Evolutionary conservation across 2,888 invertebrate species (phyloP), one percentile per base, ranked within the genome.

Genomic region (Dynastes maya): DNA sequence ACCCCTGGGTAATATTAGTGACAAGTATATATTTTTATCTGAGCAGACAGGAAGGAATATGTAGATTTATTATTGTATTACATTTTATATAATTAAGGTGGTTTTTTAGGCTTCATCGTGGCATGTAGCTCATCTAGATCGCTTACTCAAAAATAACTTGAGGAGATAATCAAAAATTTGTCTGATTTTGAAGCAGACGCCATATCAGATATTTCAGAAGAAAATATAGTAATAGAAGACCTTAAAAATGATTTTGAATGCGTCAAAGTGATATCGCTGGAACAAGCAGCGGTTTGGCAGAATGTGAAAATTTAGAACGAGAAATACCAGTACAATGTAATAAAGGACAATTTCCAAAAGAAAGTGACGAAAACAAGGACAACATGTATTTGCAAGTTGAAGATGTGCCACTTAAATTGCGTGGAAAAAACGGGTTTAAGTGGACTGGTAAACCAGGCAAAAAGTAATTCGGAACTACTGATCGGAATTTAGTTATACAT

Each of bases 351-450:
- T 29, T 32, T 64, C 37, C 64, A 32, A 64, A 32, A 3, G 64
- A 64, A 2, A 63, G 8, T 9, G 32, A 27, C 65, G 37, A 37
- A 65, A 8, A 65, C 22, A 65, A 65, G 1, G n/a, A 65, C 40
- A 40, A 65, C 65, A 37, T 65, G 37, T 13, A 40, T 65, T 65
- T 65, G n/a, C 37, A 65, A 65, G 37, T 65, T 65, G 40, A 65
- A 32, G 65, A 65, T 65, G 65, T 65, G 40, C 45, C 16, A 16
- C 16, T 16, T 16, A 16, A 5, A 65, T 40, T 65, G 65, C 65
- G 65, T 65, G 65, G 22, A 16, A 16, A 16, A 16, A 16, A 16
- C 16, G 16, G 16, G 16, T 16, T 16, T 16, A 16, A 16, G 16
- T 65, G 40, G 40, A 40, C n/a, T 65, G 45, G 45, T 16, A 45